Evolutionary conservation across 2,888 invertebrate species (phyloP), one percentile per base, ranked within the genome.

Genomic region (Serripes groenlandicus): DNA sequence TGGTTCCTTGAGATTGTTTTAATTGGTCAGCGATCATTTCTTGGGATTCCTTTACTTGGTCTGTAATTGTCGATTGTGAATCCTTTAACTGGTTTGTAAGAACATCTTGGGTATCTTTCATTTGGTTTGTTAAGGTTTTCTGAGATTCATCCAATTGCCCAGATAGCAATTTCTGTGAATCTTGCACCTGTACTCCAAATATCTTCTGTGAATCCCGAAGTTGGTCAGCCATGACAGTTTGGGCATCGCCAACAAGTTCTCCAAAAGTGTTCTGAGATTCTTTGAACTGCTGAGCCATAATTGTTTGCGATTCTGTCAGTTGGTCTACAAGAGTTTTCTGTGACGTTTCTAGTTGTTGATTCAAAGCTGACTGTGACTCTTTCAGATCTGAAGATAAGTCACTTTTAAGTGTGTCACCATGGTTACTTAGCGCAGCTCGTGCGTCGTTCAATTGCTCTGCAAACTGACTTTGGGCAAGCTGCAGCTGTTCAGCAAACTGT

Each of bases 241-340:
- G 86, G 0, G 86, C 83, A 58, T 80, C 81, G 56, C 78, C 81
- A 42, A 86, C 86, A 56, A 86, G 75, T 5, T 86, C 86, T 52
- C 86, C 86, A 78, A 86, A 86, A 32, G 32, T 81, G 11, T 32
- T 74, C 34, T 86, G 86, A 30, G 86, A 86, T 28, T 86, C 86
- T 64, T 80, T 68, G 7, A 86, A 70, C 73, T 86, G 86, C 21
- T 72, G 28, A 1, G 74, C 75, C 26, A 86, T 49, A n/a, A 83
- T 49, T 7, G 54, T 73, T 32, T 83, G 86, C 3, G 80, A 83
- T 42, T 86, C 78, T 34, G 78, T 66, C 21, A 86, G 70, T 34
- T 86, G 86, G 34, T 66, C 64, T n/a, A 72, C 35, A 1, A 86
- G 72, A 23, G 75, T 56, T 58, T 78, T 77, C 60, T 86, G 86